These are phyloP conservation scores for Thumatha senex DNA, from an alignment of 2,888 invertebrate genomes.

Conservation along the genomic window DNA sequence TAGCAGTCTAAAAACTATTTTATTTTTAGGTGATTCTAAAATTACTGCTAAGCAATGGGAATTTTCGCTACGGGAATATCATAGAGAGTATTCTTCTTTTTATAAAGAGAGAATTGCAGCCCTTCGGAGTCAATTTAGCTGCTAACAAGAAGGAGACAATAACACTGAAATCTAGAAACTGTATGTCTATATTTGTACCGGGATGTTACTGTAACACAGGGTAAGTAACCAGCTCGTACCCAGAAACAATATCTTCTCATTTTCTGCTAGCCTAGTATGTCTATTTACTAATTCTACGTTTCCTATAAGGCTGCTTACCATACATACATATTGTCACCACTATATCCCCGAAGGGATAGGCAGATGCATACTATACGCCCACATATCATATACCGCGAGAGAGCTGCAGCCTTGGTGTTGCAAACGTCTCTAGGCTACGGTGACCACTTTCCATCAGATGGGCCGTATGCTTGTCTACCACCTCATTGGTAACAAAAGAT, in stretches of 20 bases:
- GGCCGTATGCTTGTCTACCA: no score
- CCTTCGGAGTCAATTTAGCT: background rate
- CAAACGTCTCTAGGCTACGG: no score
- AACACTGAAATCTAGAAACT: conserved; percentile 40
- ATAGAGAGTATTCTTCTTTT: conserved; percentile 44
- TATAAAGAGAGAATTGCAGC: conserved; percentile 30
- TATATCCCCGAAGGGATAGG: no score
- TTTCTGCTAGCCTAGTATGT: background rate
- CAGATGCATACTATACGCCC: no score
- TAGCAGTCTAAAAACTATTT: no score
- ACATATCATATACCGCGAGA: no score
- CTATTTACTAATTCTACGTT: background rate
- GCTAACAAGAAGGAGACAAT: conserved; percentile 14
- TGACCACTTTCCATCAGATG: no score
- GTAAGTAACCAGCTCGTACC: conserved; percentile 31
- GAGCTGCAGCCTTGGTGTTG: no score
- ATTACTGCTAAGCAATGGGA: conserved; percentile 40
- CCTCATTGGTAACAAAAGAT: no score
- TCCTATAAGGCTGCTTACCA: no score
- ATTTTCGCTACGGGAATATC: conserved; percentile 38
- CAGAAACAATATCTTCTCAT: background rate
- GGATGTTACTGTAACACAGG: conserved; percentile 58
- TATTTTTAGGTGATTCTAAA: conserved; percentile 46
- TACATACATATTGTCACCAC: no score
- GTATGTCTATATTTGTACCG: conserved; percentile 39